Evolutionary conservation across 2,797 vertebrate genomes (phyloP).

Genomic region (Pterois miles): DNA sequence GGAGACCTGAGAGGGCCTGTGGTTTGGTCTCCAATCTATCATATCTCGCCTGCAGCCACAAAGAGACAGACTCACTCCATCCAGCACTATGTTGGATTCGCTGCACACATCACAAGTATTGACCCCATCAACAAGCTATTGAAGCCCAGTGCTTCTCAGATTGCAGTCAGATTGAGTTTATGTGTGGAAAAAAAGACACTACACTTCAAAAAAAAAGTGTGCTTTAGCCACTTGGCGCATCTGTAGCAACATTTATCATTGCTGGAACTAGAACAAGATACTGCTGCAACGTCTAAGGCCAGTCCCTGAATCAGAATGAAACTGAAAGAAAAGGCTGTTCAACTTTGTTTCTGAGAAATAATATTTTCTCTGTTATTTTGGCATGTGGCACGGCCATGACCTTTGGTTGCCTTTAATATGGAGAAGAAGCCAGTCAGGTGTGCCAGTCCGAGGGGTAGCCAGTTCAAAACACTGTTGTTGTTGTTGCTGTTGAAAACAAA

Average conservation of each 20-base stretch:
- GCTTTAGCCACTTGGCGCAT: slow-evolving; percentile 31
- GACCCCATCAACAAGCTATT: slow-evolving; percentile 47
- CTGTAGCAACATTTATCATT: slow-evolving; percentile 13
- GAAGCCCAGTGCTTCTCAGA: slow-evolving; percentile 45
- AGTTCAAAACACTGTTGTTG: background rate
- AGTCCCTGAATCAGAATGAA: background rate
- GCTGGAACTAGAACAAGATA: background rate
- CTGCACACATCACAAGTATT: slow-evolving; percentile 59
- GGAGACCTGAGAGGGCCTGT: slow-evolving; percentile 55
- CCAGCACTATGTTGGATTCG: slow-evolving; percentile 34
- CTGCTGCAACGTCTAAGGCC: background rate
- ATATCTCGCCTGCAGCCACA: slow-evolving; percentile 63
- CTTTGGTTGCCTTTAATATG: background rate
- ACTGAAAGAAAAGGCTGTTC: background rate
- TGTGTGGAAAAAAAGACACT: slow-evolving; percentile 44
- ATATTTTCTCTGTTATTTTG: background rate
- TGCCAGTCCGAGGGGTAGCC: background rate
- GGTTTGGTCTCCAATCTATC: slow-evolving; percentile 69
- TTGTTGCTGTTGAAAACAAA: background rate
- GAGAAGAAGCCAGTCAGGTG: background rate
- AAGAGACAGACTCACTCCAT: slow-evolving; percentile 36
- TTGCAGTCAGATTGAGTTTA: slow-evolving; percentile 46
- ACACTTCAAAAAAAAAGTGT: slow-evolving; percentile 30
- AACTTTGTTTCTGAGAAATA: background rate
- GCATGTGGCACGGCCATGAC: background rate